Percentiles rank a stretch among this genome's conserved stretches.
Evolutionary conservation across 2,113 vertebrate genomes (phyloP).

Genomic region (Bos taurus): DNA sequence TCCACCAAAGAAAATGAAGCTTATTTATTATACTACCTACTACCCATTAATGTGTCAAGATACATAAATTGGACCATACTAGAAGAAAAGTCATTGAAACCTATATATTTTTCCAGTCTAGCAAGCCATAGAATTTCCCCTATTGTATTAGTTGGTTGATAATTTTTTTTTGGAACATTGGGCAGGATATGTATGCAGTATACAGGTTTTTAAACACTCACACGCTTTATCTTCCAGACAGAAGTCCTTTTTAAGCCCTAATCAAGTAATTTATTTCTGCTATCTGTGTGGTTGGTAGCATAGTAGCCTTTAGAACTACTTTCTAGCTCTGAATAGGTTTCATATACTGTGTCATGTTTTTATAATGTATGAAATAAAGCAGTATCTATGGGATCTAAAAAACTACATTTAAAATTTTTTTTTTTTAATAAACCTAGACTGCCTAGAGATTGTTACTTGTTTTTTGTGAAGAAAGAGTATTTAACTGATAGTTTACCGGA

Average conservation of each 20-base stretch:
- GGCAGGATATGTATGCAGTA: not conserved
- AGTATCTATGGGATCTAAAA: not conserved
- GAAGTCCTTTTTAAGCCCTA: not conserved
- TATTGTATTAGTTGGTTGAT: slow-evolving; percentile 6
- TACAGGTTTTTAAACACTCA: slow-evolving; percentile 10
- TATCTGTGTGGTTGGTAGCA: not conserved
- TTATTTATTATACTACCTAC: slow-evolving; percentile 66
- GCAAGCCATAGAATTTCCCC: slow-evolving; percentile 43
- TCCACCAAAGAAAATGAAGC: slow-evolving; percentile 70
- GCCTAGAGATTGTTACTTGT: not conserved
- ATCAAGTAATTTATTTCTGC: slow-evolving; percentile 13
- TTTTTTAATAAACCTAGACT: not conserved
- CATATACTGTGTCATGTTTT: not conserved
- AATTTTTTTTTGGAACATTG: not conserved
- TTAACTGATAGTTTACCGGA: not conserved
- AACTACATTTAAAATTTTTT: not conserved
- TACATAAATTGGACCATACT: slow-evolving; percentile 64
- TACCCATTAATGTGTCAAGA: slow-evolving; percentile 66
- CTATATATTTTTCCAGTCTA: slow-evolving; percentile 35
- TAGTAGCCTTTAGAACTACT: not conserved
- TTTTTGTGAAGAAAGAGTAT: not conserved
- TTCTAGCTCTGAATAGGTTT: slow-evolving; percentile 30
- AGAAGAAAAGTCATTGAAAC: slow-evolving; percentile 60
- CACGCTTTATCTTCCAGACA: not conserved
- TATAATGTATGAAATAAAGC: slow-evolving; percentile 7